Evolutionary conservation across 2,797 vertebrate genomes (phyloP).

Genomic region (Onychomys torridus): DNA sequence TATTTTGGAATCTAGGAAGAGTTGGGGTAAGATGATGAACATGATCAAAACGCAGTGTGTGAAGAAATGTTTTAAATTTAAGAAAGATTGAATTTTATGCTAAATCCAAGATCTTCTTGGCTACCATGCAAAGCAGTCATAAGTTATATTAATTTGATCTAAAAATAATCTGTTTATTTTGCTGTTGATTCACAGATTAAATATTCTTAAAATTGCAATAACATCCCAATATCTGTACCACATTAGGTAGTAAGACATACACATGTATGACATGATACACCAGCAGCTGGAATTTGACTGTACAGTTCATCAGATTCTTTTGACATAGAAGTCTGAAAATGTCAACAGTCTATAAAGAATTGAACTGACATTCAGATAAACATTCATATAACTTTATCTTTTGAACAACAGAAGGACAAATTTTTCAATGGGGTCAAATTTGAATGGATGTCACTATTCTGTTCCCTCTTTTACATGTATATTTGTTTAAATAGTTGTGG

Average conservation of each 20-base stretch:
- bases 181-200: not conserved
- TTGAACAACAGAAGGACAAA: not conserved
- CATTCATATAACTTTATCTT: not conserved
- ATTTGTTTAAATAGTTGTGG: not conserved
- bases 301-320: not conserved
- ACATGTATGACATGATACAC: not conserved
- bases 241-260: not conserved
- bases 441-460: not conserved
- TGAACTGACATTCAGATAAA: not conserved
- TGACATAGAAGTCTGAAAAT: not conserved
- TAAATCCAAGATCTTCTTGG: not conserved
- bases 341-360: not conserved
- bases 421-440: not conserved
- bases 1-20: not conserved
- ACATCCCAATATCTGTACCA: not conserved
- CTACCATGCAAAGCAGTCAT: not conserved
- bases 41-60: not conserved
- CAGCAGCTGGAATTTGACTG: not conserved
- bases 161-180: not conserved
- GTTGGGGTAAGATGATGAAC: not conserved
- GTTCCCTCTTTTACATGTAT: not conserved
- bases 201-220: not conserved
- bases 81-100: not conserved
- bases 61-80: not conserved
- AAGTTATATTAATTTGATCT: slow-evolving; percentile 21